These are phyloP conservation scores for Drosophila antonietae DNA, from an alignment of 2,888 invertebrate species.

Conservation along the genomic window DNA sequence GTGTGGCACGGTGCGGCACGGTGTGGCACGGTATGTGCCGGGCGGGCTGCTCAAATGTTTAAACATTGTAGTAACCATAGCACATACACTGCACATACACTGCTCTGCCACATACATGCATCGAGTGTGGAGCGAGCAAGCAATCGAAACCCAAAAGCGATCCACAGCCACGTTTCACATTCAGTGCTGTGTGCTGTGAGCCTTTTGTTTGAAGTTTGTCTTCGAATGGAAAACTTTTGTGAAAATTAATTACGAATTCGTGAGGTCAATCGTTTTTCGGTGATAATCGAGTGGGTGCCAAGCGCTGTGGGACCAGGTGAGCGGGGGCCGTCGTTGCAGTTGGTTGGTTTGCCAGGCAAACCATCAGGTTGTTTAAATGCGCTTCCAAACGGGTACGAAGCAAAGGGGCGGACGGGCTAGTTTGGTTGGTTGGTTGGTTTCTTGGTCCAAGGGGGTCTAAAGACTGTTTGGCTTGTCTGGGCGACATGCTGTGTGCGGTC, in stretches of 20 bases:
- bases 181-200: conserved; percentile 41
- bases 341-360: conserved; percentile 1
- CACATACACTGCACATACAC: conserved; percentile 27
- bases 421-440: conserved; percentile 1
- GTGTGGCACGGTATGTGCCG: conserved; percentile 36
- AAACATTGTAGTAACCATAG: conserved; percentile 64
- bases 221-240: conserved; percentile 79
- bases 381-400: conserved; percentile 34
- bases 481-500: conserved; percentile 66
- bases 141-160: conserved; percentile 35
- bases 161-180: conserved; percentile 36
- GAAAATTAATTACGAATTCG: conserved; percentile 82
- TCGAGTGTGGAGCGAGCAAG: conserved; percentile 4
- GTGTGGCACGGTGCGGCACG: background rate
- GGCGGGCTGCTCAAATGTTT: conserved; percentile 60
- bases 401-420: conserved; percentile 3
- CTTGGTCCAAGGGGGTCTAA: conserved; percentile 5
- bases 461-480: conserved; percentile 31
- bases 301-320: conserved; percentile 32
- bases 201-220: conserved; percentile 77
- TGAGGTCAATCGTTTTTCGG: conserved; percentile 81
- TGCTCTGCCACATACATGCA: background rate
- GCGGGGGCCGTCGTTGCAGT: background rate
- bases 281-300: conserved; percentile 80
- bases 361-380: conserved; percentile 72